These are phyloP conservation scores for Hipparchia semele DNA, from an alignment of 2,888 invertebrate species.

Conservation along the genomic window DNA sequence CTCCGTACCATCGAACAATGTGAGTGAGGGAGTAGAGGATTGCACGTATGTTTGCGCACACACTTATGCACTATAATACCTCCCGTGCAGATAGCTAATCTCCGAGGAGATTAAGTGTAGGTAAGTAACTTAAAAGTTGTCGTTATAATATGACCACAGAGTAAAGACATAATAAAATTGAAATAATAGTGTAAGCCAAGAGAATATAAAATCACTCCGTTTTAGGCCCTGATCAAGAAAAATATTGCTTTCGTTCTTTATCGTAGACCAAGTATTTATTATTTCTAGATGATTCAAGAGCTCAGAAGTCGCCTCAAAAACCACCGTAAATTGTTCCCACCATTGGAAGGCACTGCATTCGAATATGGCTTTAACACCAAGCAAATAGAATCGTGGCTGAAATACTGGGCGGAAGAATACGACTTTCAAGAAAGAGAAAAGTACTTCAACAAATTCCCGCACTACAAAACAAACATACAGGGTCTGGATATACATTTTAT, in stretches of 20 bases:
- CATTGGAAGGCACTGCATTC: slow-evolving; percentile 88
- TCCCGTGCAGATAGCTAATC: no score
- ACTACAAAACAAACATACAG: slow-evolving; percentile 90
- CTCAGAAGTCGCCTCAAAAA: slow-evolving; percentile 59
- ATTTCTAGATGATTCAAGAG: slow-evolving; percentile 63
- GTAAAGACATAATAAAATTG: no score
- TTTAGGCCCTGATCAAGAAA: neutral
- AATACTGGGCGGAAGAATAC: slow-evolving; percentile 91
- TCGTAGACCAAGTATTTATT: neutral
- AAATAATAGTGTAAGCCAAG: no score
- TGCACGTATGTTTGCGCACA: no score
- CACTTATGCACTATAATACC: no score
- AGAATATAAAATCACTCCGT: neutral
- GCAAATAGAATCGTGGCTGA: slow-evolving; percentile 84
- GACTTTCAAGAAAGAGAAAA: slow-evolving; percentile 84
- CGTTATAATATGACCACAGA: no score
- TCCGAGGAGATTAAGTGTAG: no score
- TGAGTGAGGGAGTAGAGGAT: no score
- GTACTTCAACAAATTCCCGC: slow-evolving; percentile 88
- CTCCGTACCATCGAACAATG: no score
- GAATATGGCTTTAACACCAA: slow-evolving; percentile 92
- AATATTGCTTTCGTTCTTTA: neutral
- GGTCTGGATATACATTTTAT: slow-evolving; percentile 89
- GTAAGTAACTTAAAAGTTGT: no score
- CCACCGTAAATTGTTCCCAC: slow-evolving; percentile 65